phyloP scores from a whole-genome alignment of 1,140 invertebrate genomes.

The Conus betulinus region DNA sequence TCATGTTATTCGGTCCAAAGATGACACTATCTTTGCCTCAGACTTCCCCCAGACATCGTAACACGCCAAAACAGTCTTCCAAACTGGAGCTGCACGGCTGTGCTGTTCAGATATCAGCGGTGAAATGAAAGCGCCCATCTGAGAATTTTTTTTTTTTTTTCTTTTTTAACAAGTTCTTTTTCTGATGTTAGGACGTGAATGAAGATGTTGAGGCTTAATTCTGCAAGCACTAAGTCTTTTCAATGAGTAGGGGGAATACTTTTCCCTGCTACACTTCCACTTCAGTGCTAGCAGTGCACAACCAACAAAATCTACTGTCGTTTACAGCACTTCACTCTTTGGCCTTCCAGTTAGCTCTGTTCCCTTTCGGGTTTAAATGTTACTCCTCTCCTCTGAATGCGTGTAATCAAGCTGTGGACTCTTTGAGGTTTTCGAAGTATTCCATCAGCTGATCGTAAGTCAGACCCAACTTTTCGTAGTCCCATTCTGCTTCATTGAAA shows the following conservation, averaged over 20 bases:
- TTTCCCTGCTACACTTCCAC: neutral
- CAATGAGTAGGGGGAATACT: neutral
- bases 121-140: no score
- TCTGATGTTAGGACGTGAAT: neutral
- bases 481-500: constrained; percentile 74
- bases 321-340: neutral
- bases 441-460: constrained; percentile 98
- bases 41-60: no score
- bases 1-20: neutral
- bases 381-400: neutral
- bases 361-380: neutral
- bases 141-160: no score
- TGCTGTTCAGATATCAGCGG: no score
- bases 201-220: neutral
- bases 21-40: neutral
- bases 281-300: neutral
- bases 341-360: neutral
- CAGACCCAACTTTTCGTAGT: constrained; percentile 85
- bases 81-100: neutral
- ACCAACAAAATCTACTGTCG: neutral
- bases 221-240: neutral
- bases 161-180: neutral
- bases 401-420: constrained; percentile 80
- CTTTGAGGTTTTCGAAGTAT: constrained; percentile 98
- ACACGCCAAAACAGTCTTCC: neutral